phyloP scores from a whole-genome alignment of 2,888 invertebrate species.

The Oscheius sp. region DNA sequence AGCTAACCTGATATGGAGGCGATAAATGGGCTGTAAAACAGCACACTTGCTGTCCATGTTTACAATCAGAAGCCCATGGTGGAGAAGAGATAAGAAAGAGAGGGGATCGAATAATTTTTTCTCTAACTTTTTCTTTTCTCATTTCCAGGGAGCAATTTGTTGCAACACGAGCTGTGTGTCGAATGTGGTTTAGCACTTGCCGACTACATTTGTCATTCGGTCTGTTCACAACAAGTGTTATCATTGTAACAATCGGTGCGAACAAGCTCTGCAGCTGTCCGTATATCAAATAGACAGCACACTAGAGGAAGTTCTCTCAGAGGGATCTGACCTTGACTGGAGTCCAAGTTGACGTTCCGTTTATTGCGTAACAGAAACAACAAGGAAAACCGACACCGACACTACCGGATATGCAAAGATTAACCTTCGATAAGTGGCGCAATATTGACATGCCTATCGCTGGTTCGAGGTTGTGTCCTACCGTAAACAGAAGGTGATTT shows the following conservation, averaged over 20 bases:
- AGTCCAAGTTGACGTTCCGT: neutral
- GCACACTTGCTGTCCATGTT: constrained; percentile 24
- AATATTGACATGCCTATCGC: constrained; percentile 34
- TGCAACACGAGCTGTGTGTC: neutral
- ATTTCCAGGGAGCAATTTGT: constrained; percentile 23
- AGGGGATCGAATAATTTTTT: too few relatives aligned
- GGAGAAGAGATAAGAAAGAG: too few relatives aligned
- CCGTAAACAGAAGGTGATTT: constrained; percentile 19
- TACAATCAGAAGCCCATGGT: constrained; percentile 26
- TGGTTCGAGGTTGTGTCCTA: constrained; percentile 4
- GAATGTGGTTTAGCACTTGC: constrained; percentile 32
- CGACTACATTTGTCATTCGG: constrained; percentile 29
- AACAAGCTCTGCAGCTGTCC: constrained; percentile 29
- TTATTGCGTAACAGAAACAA: constrained; percentile 26
- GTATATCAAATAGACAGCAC: constrained; percentile 24
- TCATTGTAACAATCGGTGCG: constrained; percentile 32
- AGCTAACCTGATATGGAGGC: constrained; percentile 25
- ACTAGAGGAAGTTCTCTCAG: neutral
- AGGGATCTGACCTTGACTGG: constrained; percentile 15
- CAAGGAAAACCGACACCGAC: constrained; percentile 36
- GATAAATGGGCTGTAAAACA: constrained; percentile 33
- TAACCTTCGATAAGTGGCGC: constrained; percentile 35
- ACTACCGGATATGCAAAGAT: constrained; percentile 33
- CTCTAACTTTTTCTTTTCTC: too few relatives aligned
- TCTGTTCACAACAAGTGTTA: constrained; percentile 27